Conservation (phyloP, 2,797 vertebrate species). For the Centropyge bicolor region DNA sequence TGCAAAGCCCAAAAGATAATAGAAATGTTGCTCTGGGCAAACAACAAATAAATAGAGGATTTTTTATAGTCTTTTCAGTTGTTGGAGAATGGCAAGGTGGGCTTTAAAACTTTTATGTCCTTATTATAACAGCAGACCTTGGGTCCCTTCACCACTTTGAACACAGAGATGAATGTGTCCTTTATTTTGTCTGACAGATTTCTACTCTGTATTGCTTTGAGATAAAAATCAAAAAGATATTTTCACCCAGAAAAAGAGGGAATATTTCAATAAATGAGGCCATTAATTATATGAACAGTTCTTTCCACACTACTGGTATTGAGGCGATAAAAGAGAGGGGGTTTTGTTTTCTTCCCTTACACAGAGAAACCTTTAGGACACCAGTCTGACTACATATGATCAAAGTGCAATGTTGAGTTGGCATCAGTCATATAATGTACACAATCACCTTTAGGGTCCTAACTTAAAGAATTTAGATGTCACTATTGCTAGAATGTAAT, state of each 20-base stretch:
- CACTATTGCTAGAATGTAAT: not conserved
- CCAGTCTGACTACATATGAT: not conserved
- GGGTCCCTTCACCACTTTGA: constrained; percentile 27
- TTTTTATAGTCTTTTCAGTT: constrained; percentile 10
- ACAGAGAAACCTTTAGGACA: not conserved
- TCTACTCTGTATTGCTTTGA: not conserved
- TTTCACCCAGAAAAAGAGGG: not conserved
- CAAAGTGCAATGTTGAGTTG: not conserved
- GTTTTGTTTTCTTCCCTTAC: not conserved
- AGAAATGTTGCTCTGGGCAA: not conserved
- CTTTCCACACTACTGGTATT: not conserved
- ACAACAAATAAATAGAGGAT: constrained; percentile 10
- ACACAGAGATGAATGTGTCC: constrained; percentile 39
- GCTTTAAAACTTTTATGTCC: constrained; percentile 36
- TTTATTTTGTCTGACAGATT: constrained; percentile 21
- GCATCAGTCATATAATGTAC: not conserved
- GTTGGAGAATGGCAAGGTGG: not conserved
- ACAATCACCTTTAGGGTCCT: not conserved
- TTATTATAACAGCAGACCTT: constrained; percentile 25
- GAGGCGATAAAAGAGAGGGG: not conserved
- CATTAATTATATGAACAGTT: not conserved
- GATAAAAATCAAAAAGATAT: constrained; percentile 5
- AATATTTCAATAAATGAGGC: not conserved
- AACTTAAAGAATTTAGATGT: not conserved
- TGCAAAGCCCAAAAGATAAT: constrained; percentile 8